phyloP scores from a whole-genome alignment of 2,113 vertebrate genomes.

The Xiphophorus maculatus region DNA sequence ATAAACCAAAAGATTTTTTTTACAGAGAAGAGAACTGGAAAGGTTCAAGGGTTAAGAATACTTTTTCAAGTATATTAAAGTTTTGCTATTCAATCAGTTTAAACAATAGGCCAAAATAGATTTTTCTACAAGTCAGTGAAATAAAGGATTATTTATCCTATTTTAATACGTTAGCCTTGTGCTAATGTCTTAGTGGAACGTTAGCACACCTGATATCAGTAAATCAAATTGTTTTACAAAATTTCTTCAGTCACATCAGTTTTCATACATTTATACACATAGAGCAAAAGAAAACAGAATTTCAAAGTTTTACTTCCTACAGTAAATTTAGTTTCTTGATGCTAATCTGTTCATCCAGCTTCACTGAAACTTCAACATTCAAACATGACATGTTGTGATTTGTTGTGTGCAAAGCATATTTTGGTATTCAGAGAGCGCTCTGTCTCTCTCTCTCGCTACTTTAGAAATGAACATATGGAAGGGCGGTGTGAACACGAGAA shows the following conservation, averaged over 20 bases:
- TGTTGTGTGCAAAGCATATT: slow-evolving; percentile 1
- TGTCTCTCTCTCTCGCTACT: slow-evolving; percentile 41
- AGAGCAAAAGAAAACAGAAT: background rate
- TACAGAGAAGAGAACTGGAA: no score
- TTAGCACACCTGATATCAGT: no score
- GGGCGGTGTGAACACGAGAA: slow-evolving; percentile 52
- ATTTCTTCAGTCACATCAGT: no score
- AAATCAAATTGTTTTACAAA: no score
- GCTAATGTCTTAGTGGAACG: no score
- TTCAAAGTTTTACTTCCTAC: background rate
- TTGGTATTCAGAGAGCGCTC: slow-evolving; percentile 25
- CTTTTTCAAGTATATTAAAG: no score
- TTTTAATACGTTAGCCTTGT: no score
- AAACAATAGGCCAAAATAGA: background rate
- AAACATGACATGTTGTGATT: background rate
- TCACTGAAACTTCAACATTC: background rate
- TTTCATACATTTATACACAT: no score
- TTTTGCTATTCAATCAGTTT: background rate
- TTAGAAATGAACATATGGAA: slow-evolving; percentile 59
- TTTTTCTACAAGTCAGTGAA: background rate
- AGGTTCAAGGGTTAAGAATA: no score
- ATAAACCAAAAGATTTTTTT: no score
- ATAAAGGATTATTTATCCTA: no score
- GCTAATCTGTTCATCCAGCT: background rate
- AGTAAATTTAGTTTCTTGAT: background rate